phyloP scores from a whole-genome alignment of 2,797 vertebrate genomes.

The Fundulus diaphanus region DNA sequence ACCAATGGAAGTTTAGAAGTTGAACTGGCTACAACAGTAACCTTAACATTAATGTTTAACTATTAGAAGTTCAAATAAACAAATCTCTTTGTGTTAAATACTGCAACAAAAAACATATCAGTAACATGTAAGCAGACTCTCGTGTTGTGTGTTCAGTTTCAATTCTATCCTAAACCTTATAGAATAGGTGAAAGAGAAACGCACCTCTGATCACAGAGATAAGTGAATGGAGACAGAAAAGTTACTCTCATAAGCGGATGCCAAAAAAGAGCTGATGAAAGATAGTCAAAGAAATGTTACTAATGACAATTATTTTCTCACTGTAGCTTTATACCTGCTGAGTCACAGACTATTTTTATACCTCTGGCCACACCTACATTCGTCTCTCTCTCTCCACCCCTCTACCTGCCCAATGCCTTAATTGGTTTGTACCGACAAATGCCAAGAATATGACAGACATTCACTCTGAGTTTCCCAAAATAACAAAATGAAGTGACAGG shows the following conservation, averaged over 20 bases:
- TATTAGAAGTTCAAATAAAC: too few species aligned
- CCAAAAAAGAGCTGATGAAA: neutral
- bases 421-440: neutral
- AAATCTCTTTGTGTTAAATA: too few species aligned
- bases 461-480: neutral
- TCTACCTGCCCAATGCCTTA: neutral
- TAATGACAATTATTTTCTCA: neutral
- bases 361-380: neutral
- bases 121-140: neutral
- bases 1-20: neutral
- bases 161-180: neutral
- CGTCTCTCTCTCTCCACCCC: neutral
- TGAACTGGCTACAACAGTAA: neutral
- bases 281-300: neutral
- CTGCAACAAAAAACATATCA: neutral
- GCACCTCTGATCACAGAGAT: neutral
- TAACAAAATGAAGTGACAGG: neutral
- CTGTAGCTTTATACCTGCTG: slow-evolving; percentile 25
- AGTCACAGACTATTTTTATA: slow-evolving; percentile 50
- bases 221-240: neutral
- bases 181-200: neutral
- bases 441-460: neutral
- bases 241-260: neutral
- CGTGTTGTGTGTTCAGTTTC: neutral
- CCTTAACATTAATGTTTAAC: too few species aligned